phyloP scores from a whole-genome alignment of 2,113 vertebrate genomes.

The Odocoileus hemionus region DNA sequence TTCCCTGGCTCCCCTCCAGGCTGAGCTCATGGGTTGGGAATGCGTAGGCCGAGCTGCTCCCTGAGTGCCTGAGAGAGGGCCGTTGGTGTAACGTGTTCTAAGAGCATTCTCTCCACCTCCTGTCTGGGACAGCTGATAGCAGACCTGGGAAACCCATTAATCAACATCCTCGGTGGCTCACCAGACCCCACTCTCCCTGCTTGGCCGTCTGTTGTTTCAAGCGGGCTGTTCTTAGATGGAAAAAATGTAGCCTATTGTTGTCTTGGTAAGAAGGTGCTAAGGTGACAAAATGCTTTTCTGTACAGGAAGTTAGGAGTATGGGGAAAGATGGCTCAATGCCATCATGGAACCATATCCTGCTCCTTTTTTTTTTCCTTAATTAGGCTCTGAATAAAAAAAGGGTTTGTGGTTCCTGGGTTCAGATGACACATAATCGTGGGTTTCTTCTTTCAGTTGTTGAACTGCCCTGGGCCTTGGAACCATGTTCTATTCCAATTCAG shows the following conservation, averaged over 20 bases:
- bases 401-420: background rate
- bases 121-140: conserved; percentile 22
- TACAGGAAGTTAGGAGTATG: conserved; percentile 20
- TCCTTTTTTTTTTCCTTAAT: conserved; percentile 30
- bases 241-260: conserved; percentile 45
- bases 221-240: background rate
- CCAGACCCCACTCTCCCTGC: background rate
- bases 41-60: background rate
- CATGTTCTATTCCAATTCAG: background rate
- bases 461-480: background rate
- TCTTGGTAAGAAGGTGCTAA: conserved; percentile 30
- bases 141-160: conserved; percentile 30
- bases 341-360: conserved; percentile 34
- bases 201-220: conserved; percentile 15
- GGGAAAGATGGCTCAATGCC: background rate
- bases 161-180: background rate
- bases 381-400: conserved; percentile 20
- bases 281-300: conserved; percentile 6
- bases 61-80: background rate
- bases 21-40: conserved; percentile 43
- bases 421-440: background rate
- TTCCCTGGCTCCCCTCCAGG: conserved; percentile 4
- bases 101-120: background rate
- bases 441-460: background rate
- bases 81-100: background rate